These are phyloP conservation scores for Cataglyphis livida DNA, from an alignment of 2,888 invertebrate species.

Conservation along the genomic window DNA sequence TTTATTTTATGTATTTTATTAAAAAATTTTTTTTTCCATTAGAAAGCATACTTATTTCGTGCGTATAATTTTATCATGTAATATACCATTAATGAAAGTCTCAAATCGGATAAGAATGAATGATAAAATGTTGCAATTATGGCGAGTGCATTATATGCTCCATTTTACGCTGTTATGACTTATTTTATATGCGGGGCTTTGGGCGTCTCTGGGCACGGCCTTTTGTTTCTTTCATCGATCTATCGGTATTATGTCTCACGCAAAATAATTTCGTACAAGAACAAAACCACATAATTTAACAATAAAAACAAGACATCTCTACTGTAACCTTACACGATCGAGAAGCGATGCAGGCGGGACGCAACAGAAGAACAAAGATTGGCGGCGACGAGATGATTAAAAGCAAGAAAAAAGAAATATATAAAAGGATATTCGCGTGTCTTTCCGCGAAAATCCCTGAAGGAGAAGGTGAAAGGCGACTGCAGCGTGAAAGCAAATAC, in stretches of 20 bases:
- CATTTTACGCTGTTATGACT: conserved; percentile 44
- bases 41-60: background rate
- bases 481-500: conserved; percentile 52
- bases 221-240: conserved; percentile 64
- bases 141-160: conserved; percentile 39
- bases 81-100: background rate
- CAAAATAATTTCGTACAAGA: conserved; percentile 39
- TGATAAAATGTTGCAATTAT: background rate
- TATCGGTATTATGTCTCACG: conserved; percentile 56
- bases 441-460: conserved; percentile 13
- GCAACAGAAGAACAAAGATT: conserved; percentile 53
- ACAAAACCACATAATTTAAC: conserved; percentile 58
- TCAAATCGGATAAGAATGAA: conserved; percentile 4
- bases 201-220: conserved; percentile 78
- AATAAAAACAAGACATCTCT: conserved; percentile 34
- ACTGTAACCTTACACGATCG: conserved; percentile 43
- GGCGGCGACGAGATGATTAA: conserved; percentile 53
- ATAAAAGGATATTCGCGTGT: conserved; percentile 43
- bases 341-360: conserved; percentile 45
- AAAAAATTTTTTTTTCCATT: background rate
- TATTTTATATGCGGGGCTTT: conserved; percentile 71
- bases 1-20: background rate
- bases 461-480: conserved; percentile 61
- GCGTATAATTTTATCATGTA: background rate
- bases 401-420: conserved; percentile 51